A percentile compares a stretch with the other conserved stretches of the same genome.
Evolutionary conservation across 2,888 invertebrate species (phyloP).

Genomic region (Andrena haemorrhoa): DNA sequence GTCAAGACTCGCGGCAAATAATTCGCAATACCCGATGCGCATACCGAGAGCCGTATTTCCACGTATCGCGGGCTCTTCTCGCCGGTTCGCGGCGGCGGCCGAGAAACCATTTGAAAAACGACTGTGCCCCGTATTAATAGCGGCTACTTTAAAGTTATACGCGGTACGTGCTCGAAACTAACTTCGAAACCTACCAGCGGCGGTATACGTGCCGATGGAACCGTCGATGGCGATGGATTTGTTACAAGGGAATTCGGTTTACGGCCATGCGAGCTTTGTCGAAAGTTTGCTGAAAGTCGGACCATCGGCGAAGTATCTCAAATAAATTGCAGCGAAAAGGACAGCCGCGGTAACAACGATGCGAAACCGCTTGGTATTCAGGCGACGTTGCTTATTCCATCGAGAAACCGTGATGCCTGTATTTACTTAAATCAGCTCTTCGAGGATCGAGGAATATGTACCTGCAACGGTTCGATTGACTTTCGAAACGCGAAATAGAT

Average conservation of each 20-base stretch:
- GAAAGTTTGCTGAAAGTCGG: constrained; percentile 53
- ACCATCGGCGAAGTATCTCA: constrained; percentile 39
- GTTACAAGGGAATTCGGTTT: constrained; percentile 70
- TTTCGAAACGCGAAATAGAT: no score
- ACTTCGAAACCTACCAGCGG: constrained; percentile 58
- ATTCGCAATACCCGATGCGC: constrained; percentile 5
- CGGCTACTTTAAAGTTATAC: constrained; percentile 75
- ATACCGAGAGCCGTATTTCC: background rate
- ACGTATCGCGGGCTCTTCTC: constrained; percentile 9
- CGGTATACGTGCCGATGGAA: constrained; percentile 52
- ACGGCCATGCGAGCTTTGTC: constrained; percentile 46
- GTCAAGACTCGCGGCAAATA: constrained; percentile 2
- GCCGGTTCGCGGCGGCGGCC: constrained; percentile 1
- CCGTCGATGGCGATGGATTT: constrained; percentile 71
- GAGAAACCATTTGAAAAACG: constrained; percentile 70
- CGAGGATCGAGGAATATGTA: no score
- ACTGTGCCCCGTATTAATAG: constrained; percentile 73
- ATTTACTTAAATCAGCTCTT: no score
- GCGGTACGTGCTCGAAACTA: constrained; percentile 71
- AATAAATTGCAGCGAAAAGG: constrained; percentile 46
- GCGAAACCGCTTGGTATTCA: background rate
- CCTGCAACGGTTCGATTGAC: no score
- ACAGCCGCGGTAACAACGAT: background rate
- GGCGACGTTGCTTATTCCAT: background rate
- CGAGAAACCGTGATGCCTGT: background rate